Conservation (phyloP, 2,113 vertebrate genomes). For the Scytalopus superciliaris region DNA sequence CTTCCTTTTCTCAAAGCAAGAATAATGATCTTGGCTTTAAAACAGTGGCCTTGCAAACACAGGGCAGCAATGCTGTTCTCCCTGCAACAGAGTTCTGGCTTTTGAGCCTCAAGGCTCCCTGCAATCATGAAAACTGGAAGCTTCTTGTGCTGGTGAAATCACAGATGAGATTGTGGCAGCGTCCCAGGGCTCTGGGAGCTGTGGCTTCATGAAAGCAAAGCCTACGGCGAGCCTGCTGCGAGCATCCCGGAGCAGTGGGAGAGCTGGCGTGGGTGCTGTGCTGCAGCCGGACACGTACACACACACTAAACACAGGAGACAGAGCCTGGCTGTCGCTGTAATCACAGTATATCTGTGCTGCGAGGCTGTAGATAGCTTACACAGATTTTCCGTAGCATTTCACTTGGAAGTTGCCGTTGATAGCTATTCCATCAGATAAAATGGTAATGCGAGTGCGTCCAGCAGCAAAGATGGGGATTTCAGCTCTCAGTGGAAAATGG, state of each 20-base stretch:
- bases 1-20: neutral
- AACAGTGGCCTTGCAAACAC: neutral
- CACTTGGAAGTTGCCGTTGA: slow-evolving; percentile 26
- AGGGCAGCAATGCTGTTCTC: neutral
- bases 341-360: neutral
- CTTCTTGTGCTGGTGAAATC: neutral
- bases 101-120: neutral
- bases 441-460: neutral
- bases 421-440: slow-evolving; percentile 65
- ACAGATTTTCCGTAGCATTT: slow-evolving; percentile 37
- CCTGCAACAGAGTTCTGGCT: neutral
- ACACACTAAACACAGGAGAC: accelerated
- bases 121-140: accelerated
- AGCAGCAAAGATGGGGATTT: neutral
- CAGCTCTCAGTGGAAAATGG: slow-evolving; percentile 5
- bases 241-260: neutral
- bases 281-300: neutral
- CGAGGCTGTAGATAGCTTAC: slow-evolving; percentile 41
- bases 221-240: accelerated
- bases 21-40: neutral
- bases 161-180: neutral
- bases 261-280: neutral
- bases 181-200: neutral
- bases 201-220: neutral
- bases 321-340: neutral